These are phyloP conservation scores for Ophion obscuratus DNA, from an alignment of 2,888 invertebrate species.

Conservation along the genomic window DNA sequence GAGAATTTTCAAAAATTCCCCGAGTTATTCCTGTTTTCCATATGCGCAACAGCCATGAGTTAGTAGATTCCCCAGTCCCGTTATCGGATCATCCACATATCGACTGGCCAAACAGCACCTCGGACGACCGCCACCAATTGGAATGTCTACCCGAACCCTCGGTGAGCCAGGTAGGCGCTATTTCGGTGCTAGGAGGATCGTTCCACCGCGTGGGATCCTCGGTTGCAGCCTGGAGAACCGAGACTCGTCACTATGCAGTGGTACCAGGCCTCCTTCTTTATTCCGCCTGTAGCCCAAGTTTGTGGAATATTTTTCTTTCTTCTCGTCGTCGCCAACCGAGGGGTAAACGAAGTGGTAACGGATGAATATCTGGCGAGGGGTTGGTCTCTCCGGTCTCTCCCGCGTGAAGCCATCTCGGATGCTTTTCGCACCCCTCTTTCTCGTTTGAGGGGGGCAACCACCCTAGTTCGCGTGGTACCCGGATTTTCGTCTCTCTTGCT, in stretches of 20 bases:
- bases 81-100: background rate
- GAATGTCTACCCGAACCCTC: background rate
- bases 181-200: background rate
- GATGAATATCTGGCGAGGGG: constrained; percentile 69
- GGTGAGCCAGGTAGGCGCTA: background rate
- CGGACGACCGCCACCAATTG: background rate
- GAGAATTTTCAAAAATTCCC: too few species aligned
- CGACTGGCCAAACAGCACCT: background rate
- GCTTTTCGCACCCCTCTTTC: constrained; percentile 70
- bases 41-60: background rate
- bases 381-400: constrained; percentile 20
- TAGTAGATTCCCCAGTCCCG: background rate
- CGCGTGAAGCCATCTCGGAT: constrained; percentile 53
- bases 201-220: background rate
- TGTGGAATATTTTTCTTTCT: background rate
- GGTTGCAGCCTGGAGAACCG: background rate
- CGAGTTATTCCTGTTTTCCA: too few species aligned
- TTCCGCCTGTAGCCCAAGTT: background rate
- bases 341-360: constrained; percentile 37
- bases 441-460: constrained; percentile 72
- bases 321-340: background rate
- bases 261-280: background rate
- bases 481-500: constrained; percentile 50
- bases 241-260: background rate
- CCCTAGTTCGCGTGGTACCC: constrained; percentile 73